Conservation (phyloP, 1,140 invertebrate species). For the Spodoptera litura region DNA sequence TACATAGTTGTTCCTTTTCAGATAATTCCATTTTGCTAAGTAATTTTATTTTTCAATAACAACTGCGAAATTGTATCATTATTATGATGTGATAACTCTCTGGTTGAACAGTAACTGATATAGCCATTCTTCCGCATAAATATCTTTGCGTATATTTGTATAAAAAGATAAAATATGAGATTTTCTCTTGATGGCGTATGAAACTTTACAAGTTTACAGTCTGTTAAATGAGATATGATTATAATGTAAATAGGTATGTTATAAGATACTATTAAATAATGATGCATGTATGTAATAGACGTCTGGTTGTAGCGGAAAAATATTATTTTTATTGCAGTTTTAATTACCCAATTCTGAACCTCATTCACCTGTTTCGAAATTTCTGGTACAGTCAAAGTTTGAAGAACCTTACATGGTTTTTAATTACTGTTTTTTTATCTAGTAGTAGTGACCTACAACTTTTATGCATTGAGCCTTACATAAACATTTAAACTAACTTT, state of each 20-base stretch:
- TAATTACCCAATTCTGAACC: no score
- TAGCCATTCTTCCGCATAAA: constrained; percentile 27
- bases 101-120: constrained; percentile 30
- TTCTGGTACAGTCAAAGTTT: no score
- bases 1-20: constrained; percentile 16
- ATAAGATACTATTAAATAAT: no score
- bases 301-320: no score
- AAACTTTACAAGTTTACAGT: constrained; percentile 12
- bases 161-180: constrained; percentile 34
- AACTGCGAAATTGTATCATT: constrained; percentile 21
- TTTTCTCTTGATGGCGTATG: constrained; percentile 10
- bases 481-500: no score
- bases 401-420: no score
- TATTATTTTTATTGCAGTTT: no score
- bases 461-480: no score
- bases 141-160: constrained; percentile 35
- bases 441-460: no score
- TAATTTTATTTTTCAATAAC: neutral
- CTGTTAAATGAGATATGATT: neutral
- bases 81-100: constrained; percentile 30
- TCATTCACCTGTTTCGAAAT: no score
- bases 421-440: no score
- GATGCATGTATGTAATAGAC: no score
- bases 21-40: neutral
- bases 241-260: neutral